phyloP scores from a whole-genome alignment of 1,140 invertebrate species.

The Nasonia giraulti region DNA sequence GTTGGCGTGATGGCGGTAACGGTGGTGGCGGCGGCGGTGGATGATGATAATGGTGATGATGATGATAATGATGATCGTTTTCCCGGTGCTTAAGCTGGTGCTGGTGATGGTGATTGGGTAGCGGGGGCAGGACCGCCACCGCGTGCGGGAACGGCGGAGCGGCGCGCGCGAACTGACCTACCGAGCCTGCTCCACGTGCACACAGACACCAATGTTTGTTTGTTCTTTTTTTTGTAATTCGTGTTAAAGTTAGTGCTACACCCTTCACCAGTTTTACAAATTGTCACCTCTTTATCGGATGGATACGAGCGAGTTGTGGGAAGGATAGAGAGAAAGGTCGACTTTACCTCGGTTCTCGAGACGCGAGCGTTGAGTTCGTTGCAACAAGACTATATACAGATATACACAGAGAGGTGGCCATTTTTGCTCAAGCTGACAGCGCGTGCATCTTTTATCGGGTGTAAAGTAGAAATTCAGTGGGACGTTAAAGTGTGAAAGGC shows the following conservation, averaged over 20 bases:
- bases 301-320: neutral
- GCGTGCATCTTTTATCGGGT: conserved; percentile 4
- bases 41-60: conserved; percentile 23
- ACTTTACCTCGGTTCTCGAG: neutral
- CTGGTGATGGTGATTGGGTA: conserved; percentile 73
- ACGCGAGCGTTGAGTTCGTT: neutral
- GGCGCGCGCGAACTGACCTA: conserved; percentile 70
- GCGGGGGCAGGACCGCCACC: conserved; percentile 80
- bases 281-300: neutral
- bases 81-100: conserved; percentile 59
- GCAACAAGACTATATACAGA: neutral
- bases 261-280: neutral
- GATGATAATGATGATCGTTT: conserved; percentile 65
- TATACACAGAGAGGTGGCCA: neutral
- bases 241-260: neutral
- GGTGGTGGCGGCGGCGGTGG: conserved; percentile 74
- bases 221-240: conserved; percentile 9
- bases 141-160: conserved; percentile 78
- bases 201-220: conserved; percentile 9
- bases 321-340: conserved; percentile 1
- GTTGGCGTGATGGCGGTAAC: conserved; percentile 65
- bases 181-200: conserved; percentile 52
- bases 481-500: too few relatives aligned
- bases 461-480: neutral
- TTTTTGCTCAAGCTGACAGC: neutral